Conservation (phyloP, 2,797 vertebrate species). For the Intellagama lesueurii region DNA sequence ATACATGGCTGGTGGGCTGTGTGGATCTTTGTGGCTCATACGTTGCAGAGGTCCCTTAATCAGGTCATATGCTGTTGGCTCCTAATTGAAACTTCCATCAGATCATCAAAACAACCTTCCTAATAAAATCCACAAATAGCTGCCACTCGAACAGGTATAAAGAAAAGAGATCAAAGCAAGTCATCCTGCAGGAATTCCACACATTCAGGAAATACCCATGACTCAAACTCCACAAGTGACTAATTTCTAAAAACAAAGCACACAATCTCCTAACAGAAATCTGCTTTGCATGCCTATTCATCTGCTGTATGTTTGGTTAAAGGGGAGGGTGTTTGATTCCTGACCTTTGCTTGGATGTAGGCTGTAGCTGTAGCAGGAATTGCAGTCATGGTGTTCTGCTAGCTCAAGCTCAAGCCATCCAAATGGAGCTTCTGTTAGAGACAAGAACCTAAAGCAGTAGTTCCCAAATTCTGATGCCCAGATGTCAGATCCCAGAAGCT, state of each 20-base stretch:
- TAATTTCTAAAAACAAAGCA: conserved; percentile 51
- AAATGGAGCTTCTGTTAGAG: not conserved
- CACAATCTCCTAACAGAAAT: not conserved
- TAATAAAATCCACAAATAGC: not conserved
- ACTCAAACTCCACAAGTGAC: conserved; percentile 48
- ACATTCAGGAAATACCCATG: conserved; percentile 47
- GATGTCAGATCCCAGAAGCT: not conserved
- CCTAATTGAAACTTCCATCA: not conserved
- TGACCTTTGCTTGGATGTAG: not conserved
- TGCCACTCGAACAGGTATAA: not conserved
- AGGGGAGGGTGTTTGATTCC: not conserved
- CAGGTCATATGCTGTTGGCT: rapidly evolving
- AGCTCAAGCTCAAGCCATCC: too few relatives aligned
- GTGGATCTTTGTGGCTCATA: not conserved
- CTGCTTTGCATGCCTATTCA: conserved; percentile 9
- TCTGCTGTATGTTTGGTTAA: not conserved
- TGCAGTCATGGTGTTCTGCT: not conserved
- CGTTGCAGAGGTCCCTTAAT: not conserved
- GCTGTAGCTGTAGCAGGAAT: not conserved
- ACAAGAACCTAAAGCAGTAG: not conserved
- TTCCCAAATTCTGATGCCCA: not conserved
- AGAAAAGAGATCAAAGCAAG: conserved; percentile 35
- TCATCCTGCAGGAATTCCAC: conserved; percentile 61
- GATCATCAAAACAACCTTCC: not conserved
- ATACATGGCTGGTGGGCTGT: not conserved